A percentile compares a stretch with the other conserved stretches of the same genome.
Conservation (phyloP, 1,140 invertebrate genomes). For the Oryctes rhinoceros region DNA sequence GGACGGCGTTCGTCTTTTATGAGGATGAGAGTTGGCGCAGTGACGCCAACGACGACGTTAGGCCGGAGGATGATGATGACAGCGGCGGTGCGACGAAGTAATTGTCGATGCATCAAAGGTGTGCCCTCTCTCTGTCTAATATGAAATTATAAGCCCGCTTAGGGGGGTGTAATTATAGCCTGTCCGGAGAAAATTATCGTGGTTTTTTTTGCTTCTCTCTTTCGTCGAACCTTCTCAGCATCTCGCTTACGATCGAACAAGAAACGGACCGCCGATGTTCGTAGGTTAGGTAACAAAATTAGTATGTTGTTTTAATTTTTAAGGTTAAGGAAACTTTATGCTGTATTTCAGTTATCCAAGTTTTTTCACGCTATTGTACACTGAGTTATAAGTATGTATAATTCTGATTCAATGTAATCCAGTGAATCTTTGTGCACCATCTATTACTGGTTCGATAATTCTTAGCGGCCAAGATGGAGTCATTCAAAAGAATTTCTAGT, state of each 20-base stretch:
- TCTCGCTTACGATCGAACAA: slow-evolving; percentile 8
- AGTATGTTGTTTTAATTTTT: background rate
- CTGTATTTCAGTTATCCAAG: background rate
- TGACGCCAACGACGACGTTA: slow-evolving; percentile 8
- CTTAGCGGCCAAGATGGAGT: no score
- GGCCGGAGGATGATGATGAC: background rate
- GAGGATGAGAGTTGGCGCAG: background rate
- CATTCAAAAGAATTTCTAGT: no score
- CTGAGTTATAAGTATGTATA: no score
- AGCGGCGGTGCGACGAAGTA: slow-evolving; percentile 7
- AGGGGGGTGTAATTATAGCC: slow-evolving; percentile 35
- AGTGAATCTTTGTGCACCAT: no score
- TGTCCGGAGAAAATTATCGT: slow-evolving; percentile 34
- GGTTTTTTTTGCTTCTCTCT: slow-evolving; percentile 7
- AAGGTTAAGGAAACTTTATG: background rate
- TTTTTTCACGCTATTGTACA: background rate
- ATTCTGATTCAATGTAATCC: no score
- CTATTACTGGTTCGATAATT: no score
- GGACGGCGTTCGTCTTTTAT: background rate
- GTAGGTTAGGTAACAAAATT: background rate
- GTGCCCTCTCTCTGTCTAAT: slow-evolving; percentile 27
- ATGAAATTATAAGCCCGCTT: slow-evolving; percentile 33
- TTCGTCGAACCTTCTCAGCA: slow-evolving; percentile 13
- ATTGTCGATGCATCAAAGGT: slow-evolving; percentile 36
- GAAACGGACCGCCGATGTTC: slow-evolving; percentile 1